Base-by-base conservation (phyloP, 2,888 invertebrate genomes). In the Apodemia mormo region DNA sequence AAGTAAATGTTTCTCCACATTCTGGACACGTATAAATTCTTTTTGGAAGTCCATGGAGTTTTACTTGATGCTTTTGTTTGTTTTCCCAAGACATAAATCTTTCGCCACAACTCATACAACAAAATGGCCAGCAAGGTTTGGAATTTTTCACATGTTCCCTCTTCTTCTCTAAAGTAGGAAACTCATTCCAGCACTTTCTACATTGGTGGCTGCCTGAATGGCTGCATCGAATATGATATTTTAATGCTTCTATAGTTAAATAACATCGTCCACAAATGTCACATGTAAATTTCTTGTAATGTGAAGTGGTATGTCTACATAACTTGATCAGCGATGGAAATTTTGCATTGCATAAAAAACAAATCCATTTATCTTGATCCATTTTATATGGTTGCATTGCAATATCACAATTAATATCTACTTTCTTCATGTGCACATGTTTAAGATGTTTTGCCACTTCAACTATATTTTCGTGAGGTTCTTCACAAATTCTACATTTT, bases 191-290 rank as follows among this genome's bases (percentile, higher is more conserved):
- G 72, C 92, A 92, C 73, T 84, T 89, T 54, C 90, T 81, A 73
- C 92, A 92, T 0, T 81, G 76, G 6, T 81, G 77, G 5, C 83
- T 84, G 0, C 82, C 85, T 6, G 86, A 79, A 75, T 92, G 92
- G 7, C 74, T 81, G 71, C 85, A 86, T 65, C 80, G 82, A 2
- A 88, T 82, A 68, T 92, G 92, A 71, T 90, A 88, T 49, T 82
- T 87, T 43, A 92, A 77, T 0, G 87, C 86, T 66, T 89, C 90
- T 1, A 80, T 81, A 0, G 85, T 83, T 30, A 87, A 73, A 71
- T 92, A 92, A 40, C 83, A 81, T 14, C 86, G 82, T 1, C 89
- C 92, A 69, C 92, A 93, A 0, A 84, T 76, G 66, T 92, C 92
- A 68, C 92, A 93, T 0, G 90, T 89, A 66, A 80, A 88, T 37